phyloP scores from a whole-genome alignment of 2,888 invertebrate species.

The Balanococcus diminutus region DNA sequence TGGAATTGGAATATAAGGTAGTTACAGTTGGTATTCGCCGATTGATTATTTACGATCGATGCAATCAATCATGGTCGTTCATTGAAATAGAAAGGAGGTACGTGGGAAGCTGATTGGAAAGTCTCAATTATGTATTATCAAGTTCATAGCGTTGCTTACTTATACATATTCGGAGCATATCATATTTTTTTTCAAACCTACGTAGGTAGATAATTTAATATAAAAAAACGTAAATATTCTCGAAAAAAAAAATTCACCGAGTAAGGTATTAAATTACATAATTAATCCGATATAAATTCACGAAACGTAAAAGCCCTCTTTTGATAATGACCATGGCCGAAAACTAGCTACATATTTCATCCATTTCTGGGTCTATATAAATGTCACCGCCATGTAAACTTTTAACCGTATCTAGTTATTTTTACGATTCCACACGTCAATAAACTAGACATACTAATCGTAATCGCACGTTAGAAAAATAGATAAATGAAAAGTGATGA shows the following conservation, averaged over 20 bases:
- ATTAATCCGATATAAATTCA: background rate
- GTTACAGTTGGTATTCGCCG: background rate
- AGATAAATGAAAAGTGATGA: slow-evolving; percentile 20
- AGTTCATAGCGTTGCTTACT: background rate
- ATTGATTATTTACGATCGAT: background rate
- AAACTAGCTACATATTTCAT: background rate
- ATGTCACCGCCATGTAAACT: background rate
- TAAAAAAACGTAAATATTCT: background rate
- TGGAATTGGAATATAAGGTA: background rate
- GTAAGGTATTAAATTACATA: background rate
- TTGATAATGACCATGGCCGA: background rate
- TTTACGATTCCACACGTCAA: background rate
- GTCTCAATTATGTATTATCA: background rate
- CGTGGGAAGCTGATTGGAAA: background rate
- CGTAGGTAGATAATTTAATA: no score
- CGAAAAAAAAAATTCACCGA: background rate
- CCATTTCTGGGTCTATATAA: background rate
- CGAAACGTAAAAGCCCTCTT: background rate
- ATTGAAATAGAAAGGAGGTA: background rate
- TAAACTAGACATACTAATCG: background rate
- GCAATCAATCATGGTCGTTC: background rate
- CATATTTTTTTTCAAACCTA: no score
- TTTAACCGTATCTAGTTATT: background rate
- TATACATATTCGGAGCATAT: no score
- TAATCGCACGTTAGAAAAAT: background rate